A percentile compares a stretch with the other conserved stretches of the same genome.
These are phyloP conservation scores for Myopa testacea DNA, from an alignment of 2,888 invertebrate species.

Conservation along the genomic window DNA sequence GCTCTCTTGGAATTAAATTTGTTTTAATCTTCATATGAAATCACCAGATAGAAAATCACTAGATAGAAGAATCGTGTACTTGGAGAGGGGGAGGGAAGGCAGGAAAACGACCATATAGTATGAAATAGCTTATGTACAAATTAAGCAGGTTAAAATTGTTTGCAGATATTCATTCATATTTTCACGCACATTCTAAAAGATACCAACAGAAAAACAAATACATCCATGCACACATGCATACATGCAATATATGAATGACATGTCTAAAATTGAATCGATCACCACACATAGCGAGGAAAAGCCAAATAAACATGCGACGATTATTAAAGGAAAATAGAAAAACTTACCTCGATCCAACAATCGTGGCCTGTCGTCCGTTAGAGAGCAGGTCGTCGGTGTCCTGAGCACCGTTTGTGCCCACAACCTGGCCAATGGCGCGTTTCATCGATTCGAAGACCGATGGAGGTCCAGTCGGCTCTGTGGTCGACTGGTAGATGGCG, in stretches of 20 bases:
- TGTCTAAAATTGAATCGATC: neutral
- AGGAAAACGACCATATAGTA: too few relatives aligned
- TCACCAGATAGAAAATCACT: too few relatives aligned
- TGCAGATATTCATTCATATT: too few relatives aligned
- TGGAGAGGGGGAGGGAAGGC: too few relatives aligned
- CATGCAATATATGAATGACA: constrained; percentile 3
- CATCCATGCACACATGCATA: neutral
- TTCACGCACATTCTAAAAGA: too few relatives aligned
- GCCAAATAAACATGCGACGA: constrained; percentile 15
- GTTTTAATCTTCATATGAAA: too few relatives aligned
- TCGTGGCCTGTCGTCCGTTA: constrained; percentile 62
- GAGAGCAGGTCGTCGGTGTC: constrained; percentile 63
- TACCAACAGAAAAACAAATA: neutral
- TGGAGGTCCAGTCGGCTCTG: constrained; percentile 67
- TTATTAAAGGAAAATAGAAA: constrained; percentile 5
- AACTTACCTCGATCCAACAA: constrained; percentile 68
- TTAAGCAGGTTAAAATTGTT: too few relatives aligned
- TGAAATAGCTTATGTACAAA: too few relatives aligned
- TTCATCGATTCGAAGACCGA: constrained; percentile 68
- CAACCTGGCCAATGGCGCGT: constrained; percentile 67
- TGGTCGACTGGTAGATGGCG: constrained; percentile 68
- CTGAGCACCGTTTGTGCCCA: constrained; percentile 61
- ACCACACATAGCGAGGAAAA: neutral
- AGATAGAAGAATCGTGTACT: too few relatives aligned
- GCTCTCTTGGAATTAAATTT: too few relatives aligned